These are phyloP conservation scores for Prostheceraeus crozeri DNA, from an alignment of 2,888 invertebrate species.

Conservation along the genomic window DNA sequence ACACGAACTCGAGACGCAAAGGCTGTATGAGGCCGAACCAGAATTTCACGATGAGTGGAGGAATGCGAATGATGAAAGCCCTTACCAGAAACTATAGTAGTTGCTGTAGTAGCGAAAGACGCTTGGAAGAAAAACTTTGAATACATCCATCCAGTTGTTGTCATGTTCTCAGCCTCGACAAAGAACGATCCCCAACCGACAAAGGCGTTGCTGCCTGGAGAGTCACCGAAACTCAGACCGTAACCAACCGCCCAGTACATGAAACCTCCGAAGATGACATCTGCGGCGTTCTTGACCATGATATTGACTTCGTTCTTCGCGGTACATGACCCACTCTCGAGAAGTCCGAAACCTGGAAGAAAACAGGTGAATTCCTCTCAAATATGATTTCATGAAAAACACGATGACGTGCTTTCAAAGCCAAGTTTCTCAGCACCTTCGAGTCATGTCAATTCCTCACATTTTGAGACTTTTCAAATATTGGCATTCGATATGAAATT, in stretches of 20 bases:
- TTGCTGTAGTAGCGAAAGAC: constrained; percentile 48
- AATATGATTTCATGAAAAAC: too few relatives aligned
- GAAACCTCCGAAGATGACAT: constrained; percentile 48
- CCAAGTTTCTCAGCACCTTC: too few relatives aligned
- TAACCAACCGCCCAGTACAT: constrained; percentile 49
- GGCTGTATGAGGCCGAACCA: too few relatives aligned
- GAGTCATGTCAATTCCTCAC: too few relatives aligned
- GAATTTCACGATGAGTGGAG: too few relatives aligned
- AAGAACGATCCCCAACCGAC: constrained; percentile 48
- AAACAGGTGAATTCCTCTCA: too few relatives aligned
- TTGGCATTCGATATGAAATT: too few relatives aligned
- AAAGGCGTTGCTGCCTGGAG: constrained; percentile 43
- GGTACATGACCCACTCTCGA: constrained; percentile 47
- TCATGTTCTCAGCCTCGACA: constrained; percentile 52
- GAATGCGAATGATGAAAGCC: too few relatives aligned
- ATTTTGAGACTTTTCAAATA: too few relatives aligned
- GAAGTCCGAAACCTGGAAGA: constrained; percentile 48
- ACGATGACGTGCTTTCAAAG: too few relatives aligned
- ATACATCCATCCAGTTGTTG: constrained; percentile 43
- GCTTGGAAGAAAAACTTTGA: constrained; percentile 49
- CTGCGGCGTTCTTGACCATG: constrained; percentile 49
- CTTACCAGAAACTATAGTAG: constrained; percentile 49
- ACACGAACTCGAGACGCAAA: too few relatives aligned
- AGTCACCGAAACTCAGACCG: constrained; percentile 47
- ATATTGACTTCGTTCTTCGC: constrained; percentile 49